These are phyloP conservation scores for Chaetura pelagica DNA, from an alignment of 2,113 vertebrate genomes.

Conservation along the genomic window DNA sequence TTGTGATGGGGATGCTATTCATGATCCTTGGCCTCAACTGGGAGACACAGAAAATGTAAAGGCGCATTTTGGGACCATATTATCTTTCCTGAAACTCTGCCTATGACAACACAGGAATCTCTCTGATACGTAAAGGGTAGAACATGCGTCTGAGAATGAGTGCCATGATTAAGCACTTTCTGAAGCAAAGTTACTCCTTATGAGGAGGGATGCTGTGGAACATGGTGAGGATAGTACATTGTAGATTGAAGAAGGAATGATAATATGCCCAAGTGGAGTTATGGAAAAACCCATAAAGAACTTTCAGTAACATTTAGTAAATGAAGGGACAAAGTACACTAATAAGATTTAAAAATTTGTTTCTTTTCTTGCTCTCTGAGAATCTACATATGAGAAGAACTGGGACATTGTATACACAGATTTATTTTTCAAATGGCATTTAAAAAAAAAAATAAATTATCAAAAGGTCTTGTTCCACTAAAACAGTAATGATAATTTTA, in stretches of 20 bases:
- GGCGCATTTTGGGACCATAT: neutral
- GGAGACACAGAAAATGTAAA: neutral
- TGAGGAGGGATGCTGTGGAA: neutral
- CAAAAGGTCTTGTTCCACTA: neutral
- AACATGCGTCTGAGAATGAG: neutral
- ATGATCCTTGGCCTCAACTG: neutral
- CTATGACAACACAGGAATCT: neutral
- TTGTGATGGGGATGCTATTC: neutral
- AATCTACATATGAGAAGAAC: neutral
- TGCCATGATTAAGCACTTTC: neutral
- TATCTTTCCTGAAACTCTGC: neutral
- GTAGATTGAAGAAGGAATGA: accelerated
- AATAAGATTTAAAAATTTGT: neutral
- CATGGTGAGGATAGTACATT: neutral
- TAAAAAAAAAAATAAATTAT: neutral
- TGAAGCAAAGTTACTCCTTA: neutral
- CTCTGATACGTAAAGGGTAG: neutral
- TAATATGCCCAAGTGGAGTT: neutral
- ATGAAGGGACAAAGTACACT: neutral
- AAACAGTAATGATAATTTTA: neutral
- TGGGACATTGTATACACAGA: neutral
- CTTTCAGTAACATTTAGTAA: neutral
- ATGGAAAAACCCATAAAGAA: neutral
- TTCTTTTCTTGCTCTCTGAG: neutral
- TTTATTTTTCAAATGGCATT: neutral